Percentiles rank a stretch among this genome's conserved stretches.
Evolutionary conservation across 2,113 vertebrate species (phyloP).

Genomic region (Penelope pileata): DNA sequence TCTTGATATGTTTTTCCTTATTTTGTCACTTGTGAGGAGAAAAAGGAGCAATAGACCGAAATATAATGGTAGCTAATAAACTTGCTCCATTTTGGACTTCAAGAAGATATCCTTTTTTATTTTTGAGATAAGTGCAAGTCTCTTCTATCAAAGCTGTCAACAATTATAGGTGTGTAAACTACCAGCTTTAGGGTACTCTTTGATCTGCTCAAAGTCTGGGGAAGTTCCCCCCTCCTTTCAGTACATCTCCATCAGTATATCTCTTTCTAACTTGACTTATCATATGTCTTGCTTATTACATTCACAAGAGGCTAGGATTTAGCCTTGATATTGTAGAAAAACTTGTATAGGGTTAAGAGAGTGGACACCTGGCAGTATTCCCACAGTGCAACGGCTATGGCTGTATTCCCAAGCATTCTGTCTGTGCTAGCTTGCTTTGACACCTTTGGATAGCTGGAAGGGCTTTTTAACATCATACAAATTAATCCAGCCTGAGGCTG

Average conservation of each 20-base stretch:
- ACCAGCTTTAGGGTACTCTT: background rate
- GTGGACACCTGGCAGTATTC: constrained; percentile 4
- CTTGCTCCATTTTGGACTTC: background rate
- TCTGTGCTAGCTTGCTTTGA: constrained; percentile 27
- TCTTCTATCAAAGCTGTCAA: background rate
- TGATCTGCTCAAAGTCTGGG: background rate
- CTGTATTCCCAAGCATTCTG: constrained; percentile 18
- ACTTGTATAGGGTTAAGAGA: background rate
- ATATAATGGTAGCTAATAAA: background rate
- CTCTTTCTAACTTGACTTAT: background rate
- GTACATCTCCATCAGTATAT: background rate
- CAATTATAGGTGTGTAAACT: background rate
- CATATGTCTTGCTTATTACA: too few species aligned
- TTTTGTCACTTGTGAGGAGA: background rate
- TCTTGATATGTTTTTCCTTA: background rate
- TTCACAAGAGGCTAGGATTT: background rate
- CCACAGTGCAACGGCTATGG: background rate
- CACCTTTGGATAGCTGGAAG: constrained; percentile 59
- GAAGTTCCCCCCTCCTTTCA: background rate
- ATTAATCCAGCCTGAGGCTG: constrained; percentile 70
- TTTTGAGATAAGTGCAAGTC: background rate
- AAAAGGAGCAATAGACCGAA: background rate
- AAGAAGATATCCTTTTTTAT: background rate
- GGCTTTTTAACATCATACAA: constrained; percentile 60
- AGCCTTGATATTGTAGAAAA: background rate